These are phyloP conservation scores for Esox niger DNA, from an alignment of 2,113 vertebrate genomes.

Conservation along the genomic window DNA sequence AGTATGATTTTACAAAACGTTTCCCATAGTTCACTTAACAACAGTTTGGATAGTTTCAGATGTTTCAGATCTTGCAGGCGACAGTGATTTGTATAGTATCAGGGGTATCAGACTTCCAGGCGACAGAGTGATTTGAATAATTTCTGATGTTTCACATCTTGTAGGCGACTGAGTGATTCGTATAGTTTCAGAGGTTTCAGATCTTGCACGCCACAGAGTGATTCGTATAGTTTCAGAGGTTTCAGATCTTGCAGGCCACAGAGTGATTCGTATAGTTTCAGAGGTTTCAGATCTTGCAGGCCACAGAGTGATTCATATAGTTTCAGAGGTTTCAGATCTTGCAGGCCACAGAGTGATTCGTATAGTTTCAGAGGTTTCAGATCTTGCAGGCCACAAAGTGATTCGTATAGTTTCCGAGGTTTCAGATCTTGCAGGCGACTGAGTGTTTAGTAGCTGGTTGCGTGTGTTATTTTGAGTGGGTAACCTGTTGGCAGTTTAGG, in stretches of 20 bases:
- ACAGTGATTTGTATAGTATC: conserved; percentile 3
- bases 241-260: conserved; percentile 33
- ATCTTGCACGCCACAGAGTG: conserved; percentile 24
- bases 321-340: conserved; percentile 17
- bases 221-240: not conserved
- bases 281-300: conserved; percentile 26
- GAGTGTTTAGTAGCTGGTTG: conserved; percentile 24
- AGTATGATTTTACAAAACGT: not conserved
- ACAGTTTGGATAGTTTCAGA: too few relatives aligned
- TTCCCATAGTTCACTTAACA: too few relatives aligned
- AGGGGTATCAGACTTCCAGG: too few relatives aligned
- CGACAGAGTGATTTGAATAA: conserved; percentile 2
- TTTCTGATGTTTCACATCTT: conserved; percentile 16
- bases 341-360: conserved; percentile 17
- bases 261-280: not conserved
- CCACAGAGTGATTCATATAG: not conserved
- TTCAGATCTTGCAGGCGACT: conserved; percentile 34
- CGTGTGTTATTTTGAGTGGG: conserved; percentile 34
- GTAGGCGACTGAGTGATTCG: conserved; percentile 17
- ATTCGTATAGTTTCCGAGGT: not conserved
- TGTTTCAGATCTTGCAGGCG: conserved; percentile 31
- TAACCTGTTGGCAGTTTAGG: conserved; percentile 65
- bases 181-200: conserved; percentile 9
- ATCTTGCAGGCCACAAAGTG: conserved; percentile 27
- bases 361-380: conserved; percentile 9